Base-by-base conservation (phyloP, 2,888 invertebrate species). In the Drosophila vallismaia region DNA sequence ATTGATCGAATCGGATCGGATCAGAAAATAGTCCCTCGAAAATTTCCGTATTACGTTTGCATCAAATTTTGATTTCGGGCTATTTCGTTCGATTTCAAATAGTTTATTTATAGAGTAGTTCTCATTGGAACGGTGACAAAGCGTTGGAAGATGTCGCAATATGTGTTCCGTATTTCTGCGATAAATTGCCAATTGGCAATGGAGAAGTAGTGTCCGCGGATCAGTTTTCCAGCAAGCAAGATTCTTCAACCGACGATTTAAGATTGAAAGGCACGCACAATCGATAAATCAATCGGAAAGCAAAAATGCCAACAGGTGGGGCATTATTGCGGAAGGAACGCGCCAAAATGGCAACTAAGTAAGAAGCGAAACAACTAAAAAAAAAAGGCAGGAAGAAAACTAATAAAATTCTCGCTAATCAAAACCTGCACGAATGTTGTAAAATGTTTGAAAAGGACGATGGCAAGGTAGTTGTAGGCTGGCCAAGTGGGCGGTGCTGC, bases 381-480 rank as follows among this genome's bases (percentile, higher is more conserved):
- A 9, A 56, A 14, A 12, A 48, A 40, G 53, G 59, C 40, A 45
- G 31, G 12, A 36, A 48, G 26, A 66, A 64, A 81, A 74, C 64
- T 69, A 52, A 53, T 63, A 54, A 77, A 80, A 81, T 81, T 76
- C 79, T 74, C 62, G 74, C 81, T 83, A 82, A 82, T 82, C 81
- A 81, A 83, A 83, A 75, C 58, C 74, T 54, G 77, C 84, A 83
- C 79, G 81, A 83, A 83, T 77, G 67, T 77, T 80, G 73, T 66
- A 62, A 76, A 68, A 62, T 7, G 38, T 44, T 51, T 26, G 60
- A 19, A 19, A 19, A 19, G 19, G 19, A 19, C 19, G 9, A 10
- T 45, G 50, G 24, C 50, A 33, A 29, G 19, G 19, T 19, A 19
- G 19, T 19, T 1, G 42, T 12, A 46, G 46, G 28, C 26, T n/a